Conservation (phyloP, 2,113 vertebrate species). For the Orientallactaga bullata region DNA sequence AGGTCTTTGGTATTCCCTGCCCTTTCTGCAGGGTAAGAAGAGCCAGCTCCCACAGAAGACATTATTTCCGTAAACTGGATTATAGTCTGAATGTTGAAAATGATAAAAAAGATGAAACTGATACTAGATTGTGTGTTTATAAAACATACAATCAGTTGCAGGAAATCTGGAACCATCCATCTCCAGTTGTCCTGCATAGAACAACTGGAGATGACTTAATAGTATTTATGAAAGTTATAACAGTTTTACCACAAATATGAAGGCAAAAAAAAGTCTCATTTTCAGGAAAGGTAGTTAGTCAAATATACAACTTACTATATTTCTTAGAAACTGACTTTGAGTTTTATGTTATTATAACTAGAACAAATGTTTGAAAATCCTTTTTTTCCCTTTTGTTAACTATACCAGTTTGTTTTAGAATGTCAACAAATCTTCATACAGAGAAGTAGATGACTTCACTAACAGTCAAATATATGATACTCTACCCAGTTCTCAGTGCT, state of each 20-base stretch:
- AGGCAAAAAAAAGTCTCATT: neutral
- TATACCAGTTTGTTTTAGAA: neutral
- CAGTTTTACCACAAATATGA: neutral
- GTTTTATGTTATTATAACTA: neutral
- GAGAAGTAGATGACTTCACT: neutral
- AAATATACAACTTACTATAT: neutral
- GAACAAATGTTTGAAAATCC: neutral
- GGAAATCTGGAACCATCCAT: neutral
- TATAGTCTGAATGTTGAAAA: conserved; percentile 11
- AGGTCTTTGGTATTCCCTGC: neutral
- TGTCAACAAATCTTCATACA: rapidly evolving
- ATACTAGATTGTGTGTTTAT: too few relatives aligned
- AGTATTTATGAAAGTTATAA: neutral
- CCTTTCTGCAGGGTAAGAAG: neutral
- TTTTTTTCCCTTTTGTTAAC: neutral
- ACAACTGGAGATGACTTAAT: neutral
- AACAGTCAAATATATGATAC: neutral
- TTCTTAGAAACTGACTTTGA: conserved; percentile 39
- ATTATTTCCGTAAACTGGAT: neutral
- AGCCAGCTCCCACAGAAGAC: neutral
- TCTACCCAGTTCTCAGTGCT: neutral
- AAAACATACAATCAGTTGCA: neutral
- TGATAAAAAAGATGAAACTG: neutral
- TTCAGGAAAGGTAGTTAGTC: neutral
- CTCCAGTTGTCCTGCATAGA: neutral